Evolutionary conservation across 2,888 invertebrate species (phyloP), one percentile per base, ranked within the genome.

Genomic region (Heliconius ismenius): DNA sequence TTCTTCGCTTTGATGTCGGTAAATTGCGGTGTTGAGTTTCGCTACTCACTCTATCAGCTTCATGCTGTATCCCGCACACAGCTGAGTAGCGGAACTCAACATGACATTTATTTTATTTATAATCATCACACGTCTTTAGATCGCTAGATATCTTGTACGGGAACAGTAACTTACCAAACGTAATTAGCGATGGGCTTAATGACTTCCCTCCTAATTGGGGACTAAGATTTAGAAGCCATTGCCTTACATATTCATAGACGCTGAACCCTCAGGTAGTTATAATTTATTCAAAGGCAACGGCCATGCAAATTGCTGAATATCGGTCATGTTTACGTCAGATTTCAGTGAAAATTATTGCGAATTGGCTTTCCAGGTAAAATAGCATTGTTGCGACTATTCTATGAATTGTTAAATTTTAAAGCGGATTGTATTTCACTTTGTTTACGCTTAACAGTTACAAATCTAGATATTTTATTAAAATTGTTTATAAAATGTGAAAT

Each of bases 191-290:
- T 84, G 86, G 90, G 88, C 87, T 90, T 92, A 91, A 92, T 92
- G 92, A 91, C 91, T 90, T 89, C 90, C 88, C 84, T 84, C 83
- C 90, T 93, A 92, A 94, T 92, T 93, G 93, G 90, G 88, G 87
- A 81, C 90, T 92, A 91, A 93, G 93, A 93, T 94, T 93, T 91
- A 91, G 89, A 90, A 90, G 90, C 90, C 89, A 91, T 90, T 90
- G 93, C 92, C 93, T 94, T 94, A 93, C 93, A 94, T 94, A 94
- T 94, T 94, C 93, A 94, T 93, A 91, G 92, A 87, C 86, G 86
- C 80, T 83, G 83, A 85, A 88, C 88, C 90, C 89, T 86, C 85
- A 87, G 90, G 88, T 91, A 93, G 91, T 91, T 92, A 89, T 93
- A 92, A 93, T 90, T 92, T 94, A 93, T 93, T 93, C 93, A 92